Evolutionary conservation across 2,888 invertebrate species (phyloP).

Genomic region (Criorhina ranunculi): DNA sequence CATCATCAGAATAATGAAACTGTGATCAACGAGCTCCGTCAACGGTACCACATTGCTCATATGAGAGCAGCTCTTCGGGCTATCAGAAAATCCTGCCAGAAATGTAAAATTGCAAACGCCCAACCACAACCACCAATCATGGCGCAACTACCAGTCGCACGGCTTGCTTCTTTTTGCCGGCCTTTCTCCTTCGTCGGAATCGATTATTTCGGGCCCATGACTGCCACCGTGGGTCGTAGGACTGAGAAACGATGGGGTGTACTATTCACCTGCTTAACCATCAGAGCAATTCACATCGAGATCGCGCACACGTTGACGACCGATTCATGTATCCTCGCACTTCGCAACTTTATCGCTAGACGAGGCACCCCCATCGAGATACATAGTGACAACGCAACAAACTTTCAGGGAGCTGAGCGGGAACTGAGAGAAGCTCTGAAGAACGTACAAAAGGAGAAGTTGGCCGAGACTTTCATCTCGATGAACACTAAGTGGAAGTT

Average conservation of each 20-base stretch:
- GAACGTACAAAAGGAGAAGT: constrained; percentile 1
- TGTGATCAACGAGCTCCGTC: not conserved
- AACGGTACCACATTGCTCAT: not conserved
- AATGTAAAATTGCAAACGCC: not conserved
- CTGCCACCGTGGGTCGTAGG: not conserved
- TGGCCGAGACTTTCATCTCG: constrained; percentile 8
- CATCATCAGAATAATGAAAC: constrained; percentile 6
- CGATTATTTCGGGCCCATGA: constrained; percentile 54
- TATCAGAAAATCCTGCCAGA: not conserved
- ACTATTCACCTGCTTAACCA: constrained; percentile 60
- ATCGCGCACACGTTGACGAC: constrained; percentile 29
- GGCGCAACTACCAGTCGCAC: not conserved
- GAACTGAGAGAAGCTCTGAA: constrained; percentile 6
- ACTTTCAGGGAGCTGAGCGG: constrained; percentile 38
- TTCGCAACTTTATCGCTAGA: constrained; percentile 46
- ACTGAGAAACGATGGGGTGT: constrained; percentile 53
- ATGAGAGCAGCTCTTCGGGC: not conserved
- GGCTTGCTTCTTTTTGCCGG: constrained; percentile 3
- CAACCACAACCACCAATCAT: not conserved
- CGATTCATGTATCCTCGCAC: constrained; percentile 33
- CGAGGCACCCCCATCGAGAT: constrained; percentile 29
- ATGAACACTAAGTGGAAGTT: constrained; percentile 75
- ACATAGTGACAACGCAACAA: constrained; percentile 48
- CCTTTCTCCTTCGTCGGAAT: constrained; percentile 23
- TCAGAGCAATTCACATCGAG: constrained; percentile 53